A percentile compares a stretch with the other conserved stretches of the same genome.
Conservation (phyloP, 1,140 invertebrate species). For the Aporrectodea caliginosa region DNA sequence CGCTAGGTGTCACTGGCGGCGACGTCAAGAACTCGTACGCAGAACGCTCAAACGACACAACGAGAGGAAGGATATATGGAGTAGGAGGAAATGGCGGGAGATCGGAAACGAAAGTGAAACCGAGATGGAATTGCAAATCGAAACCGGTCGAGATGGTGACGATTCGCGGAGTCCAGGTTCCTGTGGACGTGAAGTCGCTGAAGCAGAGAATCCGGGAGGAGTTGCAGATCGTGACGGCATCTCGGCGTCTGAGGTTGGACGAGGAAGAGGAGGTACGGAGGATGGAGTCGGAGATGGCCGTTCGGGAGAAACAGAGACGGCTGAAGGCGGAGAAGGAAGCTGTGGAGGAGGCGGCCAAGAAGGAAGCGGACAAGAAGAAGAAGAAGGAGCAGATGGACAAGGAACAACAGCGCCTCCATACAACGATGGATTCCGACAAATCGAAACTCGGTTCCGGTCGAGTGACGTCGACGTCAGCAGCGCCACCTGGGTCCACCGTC, state of each 20-base stretch:
- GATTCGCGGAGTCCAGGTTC: conserved; percentile 51
- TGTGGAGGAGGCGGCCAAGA: conserved; percentile 13
- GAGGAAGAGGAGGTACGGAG: conserved; percentile 55
- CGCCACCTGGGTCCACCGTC: conserved; percentile 39
- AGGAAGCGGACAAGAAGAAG: conserved; percentile 30
- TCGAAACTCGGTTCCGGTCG: conserved; percentile 42
- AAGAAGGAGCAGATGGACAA: conserved; percentile 28
- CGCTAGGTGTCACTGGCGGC: neutral
- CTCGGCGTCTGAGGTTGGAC: conserved; percentile 54
- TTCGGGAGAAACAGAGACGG: conserved; percentile 24
- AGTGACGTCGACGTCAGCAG: conserved; percentile 47
- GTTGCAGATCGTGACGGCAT: conserved; percentile 56
- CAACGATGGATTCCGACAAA: neutral
- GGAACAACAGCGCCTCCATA: neutral
- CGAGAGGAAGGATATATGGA: neutral
- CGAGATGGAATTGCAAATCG: conserved; percentile 37
- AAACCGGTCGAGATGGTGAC: conserved; percentile 48
- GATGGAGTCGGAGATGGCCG: conserved; percentile 48
- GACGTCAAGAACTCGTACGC: neutral
- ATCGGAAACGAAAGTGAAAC: neutral
- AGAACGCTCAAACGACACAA: neutral
- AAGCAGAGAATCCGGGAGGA: conserved; percentile 62
- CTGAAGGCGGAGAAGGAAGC: conserved; percentile 6
- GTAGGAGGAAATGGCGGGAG: neutral
- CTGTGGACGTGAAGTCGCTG: conserved; percentile 59